phyloP scores from a whole-genome alignment of 2,797 vertebrate genomes.

The Anas acuta region DNA sequence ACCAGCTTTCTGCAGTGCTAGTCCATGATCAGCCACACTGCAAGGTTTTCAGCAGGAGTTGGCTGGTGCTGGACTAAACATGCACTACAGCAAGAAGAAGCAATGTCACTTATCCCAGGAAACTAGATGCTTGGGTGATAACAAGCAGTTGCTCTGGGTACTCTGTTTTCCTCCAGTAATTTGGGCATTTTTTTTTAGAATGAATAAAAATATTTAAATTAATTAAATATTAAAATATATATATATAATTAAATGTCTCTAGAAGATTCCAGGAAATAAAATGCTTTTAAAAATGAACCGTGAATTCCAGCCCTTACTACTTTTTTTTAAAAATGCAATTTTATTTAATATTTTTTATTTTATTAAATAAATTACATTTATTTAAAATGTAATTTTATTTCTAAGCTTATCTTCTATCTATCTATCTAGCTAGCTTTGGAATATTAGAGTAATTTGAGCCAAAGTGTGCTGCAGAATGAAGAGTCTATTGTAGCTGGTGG shows the following conservation, averaged over 20 bases:
- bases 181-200: neutral
- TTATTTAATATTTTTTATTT: neutral
- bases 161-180: neutral
- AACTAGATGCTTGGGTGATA: neutral
- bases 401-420: neutral
- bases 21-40: neutral
- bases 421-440: neutral
- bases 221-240: too few relatives aligned
- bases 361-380: too few relatives aligned
- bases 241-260: neutral
- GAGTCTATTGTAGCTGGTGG: neutral
- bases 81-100: neutral
- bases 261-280: neutral
- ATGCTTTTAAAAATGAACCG: neutral
- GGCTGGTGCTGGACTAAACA: neutral
- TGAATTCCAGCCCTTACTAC: neutral
- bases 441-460: neutral
- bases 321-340: neutral
- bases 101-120: neutral
- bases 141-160: neutral
- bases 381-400: neutral
- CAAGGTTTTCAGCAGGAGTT: neutral
- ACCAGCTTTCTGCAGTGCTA: neutral
- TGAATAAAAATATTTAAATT: too few relatives aligned
- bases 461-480: neutral